A percentile compares a stretch with the other conserved stretches of the same genome.
Evolutionary conservation across 2,797 vertebrate species (phyloP).

Genomic region (Hippoglossus hippoglossus): DNA sequence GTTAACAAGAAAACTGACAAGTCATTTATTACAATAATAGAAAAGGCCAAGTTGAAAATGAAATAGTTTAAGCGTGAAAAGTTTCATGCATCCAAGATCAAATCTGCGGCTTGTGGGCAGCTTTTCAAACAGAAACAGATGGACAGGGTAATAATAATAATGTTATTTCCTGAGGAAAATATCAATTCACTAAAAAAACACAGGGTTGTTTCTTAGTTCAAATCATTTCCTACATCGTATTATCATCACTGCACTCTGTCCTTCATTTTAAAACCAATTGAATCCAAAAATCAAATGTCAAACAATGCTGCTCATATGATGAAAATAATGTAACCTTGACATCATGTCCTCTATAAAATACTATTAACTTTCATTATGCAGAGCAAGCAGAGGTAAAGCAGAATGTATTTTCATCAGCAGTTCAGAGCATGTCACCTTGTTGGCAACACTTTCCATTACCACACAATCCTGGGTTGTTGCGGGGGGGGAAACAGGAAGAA

Average conservation of each 20-base stretch:
- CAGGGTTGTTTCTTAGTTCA: neutral
- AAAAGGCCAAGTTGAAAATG: neutral
- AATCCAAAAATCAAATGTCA: constrained; percentile 2
- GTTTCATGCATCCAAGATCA: neutral
- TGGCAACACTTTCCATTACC: neutral
- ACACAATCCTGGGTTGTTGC: neutral
- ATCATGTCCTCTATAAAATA: neutral
- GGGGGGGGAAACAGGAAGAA: neutral
- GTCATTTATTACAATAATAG: neutral
- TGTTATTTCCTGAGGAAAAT: neutral
- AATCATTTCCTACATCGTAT: neutral
- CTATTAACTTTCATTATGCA: neutral
- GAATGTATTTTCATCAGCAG: constrained; percentile 1
- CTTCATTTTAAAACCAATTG: constrained; percentile 21
- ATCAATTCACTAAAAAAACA: neutral
- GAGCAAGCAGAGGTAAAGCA: neutral
- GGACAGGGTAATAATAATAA: neutral
- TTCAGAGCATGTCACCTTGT: constrained; percentile 14
- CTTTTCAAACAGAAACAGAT: neutral
- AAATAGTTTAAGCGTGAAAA: neutral
- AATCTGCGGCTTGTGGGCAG: neutral
- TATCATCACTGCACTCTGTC: neutral
- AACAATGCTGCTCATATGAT: neutral
- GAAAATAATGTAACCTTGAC: neutral
- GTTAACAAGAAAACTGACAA: neutral